Evolutionary conservation across 2,888 invertebrate species (phyloP).

Genomic region (Plebejus melissa): DNA sequence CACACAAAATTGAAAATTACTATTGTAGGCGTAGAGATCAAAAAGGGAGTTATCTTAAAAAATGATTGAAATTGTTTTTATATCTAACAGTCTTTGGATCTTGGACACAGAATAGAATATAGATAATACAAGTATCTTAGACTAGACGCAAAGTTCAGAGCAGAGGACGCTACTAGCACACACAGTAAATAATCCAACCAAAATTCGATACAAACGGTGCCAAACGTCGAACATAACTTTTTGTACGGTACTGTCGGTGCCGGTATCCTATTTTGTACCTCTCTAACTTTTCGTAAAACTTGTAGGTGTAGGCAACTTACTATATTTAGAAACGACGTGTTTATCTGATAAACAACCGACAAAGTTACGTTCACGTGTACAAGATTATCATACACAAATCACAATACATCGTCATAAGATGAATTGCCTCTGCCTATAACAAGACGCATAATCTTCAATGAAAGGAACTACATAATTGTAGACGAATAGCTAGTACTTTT

Average conservation of each 20-base stretch:
- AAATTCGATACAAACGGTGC: no score
- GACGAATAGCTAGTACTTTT: not conserved
- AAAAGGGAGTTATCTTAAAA: not conserved
- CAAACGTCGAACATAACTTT: no score
- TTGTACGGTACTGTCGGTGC: no score
- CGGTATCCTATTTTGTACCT: not conserved
- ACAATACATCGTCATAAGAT: conserved; percentile 13
- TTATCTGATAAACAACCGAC: conserved; percentile 11
- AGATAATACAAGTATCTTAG: not conserved
- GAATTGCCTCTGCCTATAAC: not conserved
- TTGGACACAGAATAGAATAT: no score
- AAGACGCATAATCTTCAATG: conserved; percentile 10
- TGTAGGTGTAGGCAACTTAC: not conserved
- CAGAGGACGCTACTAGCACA: no score
- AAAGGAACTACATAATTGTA: not conserved
- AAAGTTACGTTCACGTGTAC: conserved; percentile 5
- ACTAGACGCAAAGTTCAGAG: not conserved
- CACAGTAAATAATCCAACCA: no score
- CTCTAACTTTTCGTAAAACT: not conserved
- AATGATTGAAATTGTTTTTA: not conserved
- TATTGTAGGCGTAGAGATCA: not conserved
- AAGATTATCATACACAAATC: not conserved
- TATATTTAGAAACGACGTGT: conserved; percentile 8
- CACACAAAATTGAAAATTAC: not conserved
- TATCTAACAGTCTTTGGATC: not conserved